Conservation (phyloP, 2,888 invertebrate species). For the Caenorhabditis auriculariae region DNA sequence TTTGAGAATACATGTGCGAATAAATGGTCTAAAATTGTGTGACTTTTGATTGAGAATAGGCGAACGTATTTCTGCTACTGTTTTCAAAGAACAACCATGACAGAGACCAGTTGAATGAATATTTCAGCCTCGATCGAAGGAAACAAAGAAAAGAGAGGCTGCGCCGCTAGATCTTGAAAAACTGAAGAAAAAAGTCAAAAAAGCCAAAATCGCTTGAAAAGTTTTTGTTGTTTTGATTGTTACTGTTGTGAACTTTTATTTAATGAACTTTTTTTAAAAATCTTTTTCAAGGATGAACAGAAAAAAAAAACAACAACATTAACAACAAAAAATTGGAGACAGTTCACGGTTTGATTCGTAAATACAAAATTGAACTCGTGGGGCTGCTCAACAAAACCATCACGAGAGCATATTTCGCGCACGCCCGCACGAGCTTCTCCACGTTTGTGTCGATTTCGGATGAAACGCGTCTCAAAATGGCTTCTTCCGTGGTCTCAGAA, state of each 20-base stretch:
- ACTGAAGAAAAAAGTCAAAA: constrained; percentile 47
- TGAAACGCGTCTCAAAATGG: no score
- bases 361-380: constrained; percentile 12
- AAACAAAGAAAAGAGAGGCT: constrained; percentile 27
- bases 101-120: no score
- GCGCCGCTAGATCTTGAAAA: constrained; percentile 40
- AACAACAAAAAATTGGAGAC: no score
- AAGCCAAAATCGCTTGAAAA: constrained; percentile 13
- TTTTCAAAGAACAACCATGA: no score
- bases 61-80: no score
- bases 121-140: constrained; percentile 31
- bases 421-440: constrained; percentile 24
- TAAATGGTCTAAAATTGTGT: no score
- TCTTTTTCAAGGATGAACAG: no score
- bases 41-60: no score
- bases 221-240: constrained; percentile 5
- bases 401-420: constrained; percentile 31
- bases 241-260: not conserved
- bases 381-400: constrained; percentile 28
- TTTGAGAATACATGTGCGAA: no score
- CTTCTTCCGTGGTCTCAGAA: no score
- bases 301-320: no score
- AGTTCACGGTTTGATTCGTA: constrained; percentile 8
- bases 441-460: constrained; percentile 25
- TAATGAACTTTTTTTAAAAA: no score